These are phyloP conservation scores for Eupithecia exiguata DNA, from an alignment of 2,888 invertebrate species.

Conservation along the genomic window DNA sequence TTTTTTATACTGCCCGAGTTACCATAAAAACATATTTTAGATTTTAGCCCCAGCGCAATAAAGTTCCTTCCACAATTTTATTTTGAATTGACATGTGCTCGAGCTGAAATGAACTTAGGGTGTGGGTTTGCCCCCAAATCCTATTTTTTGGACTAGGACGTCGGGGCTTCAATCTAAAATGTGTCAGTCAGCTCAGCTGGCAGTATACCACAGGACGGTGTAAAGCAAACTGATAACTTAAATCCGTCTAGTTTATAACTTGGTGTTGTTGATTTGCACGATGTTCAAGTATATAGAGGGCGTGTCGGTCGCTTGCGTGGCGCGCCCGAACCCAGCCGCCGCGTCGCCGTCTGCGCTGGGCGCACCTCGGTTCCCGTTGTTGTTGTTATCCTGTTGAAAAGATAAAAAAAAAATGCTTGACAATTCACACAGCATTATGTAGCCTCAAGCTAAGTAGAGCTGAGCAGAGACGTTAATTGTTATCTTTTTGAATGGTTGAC, in stretches of 20 bases:
- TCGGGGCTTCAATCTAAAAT: background rate
- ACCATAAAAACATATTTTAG: background rate
- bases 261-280: conserved; percentile 51
- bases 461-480: no score
- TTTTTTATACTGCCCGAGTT: background rate
- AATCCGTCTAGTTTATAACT: conserved; percentile 17
- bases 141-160: background rate
- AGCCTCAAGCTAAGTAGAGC: no score
- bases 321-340: background rate
- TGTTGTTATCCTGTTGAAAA: conserved; percentile 33
- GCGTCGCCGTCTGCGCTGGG: conserved; percentile 2
- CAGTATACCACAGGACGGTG: background rate
- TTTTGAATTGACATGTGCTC: background rate
- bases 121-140: background rate
- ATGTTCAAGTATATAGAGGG: conserved; percentile 23
- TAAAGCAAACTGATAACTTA: background rate
- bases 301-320: conserved; percentile 4
- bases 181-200: background rate
- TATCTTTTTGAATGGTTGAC: background rate
- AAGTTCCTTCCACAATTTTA: background rate
- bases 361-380: conserved; percentile 24
- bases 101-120: background rate
- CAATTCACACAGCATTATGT: no score
- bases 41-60: background rate
- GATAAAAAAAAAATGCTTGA: no score